Evolutionary conservation across 2,797 vertebrate species (phyloP).

Genomic region (Myotis daubentonii): DNA sequence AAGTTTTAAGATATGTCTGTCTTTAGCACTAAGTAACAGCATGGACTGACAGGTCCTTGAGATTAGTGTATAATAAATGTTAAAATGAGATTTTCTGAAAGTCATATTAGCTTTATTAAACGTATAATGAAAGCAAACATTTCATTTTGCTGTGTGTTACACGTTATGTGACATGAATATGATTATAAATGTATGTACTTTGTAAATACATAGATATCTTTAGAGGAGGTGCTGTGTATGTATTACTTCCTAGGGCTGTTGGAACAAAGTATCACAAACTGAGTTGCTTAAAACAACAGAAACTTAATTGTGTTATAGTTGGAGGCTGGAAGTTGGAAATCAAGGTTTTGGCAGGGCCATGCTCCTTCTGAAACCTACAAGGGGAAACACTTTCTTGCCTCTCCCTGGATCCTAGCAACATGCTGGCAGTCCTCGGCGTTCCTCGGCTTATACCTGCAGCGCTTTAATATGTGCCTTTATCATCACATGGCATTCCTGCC

Average conservation of each 20-base stretch:
- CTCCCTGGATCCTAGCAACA: background rate
- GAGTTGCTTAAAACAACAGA: background rate
- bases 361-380: background rate
- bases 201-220: background rate
- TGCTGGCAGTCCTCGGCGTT: background rate
- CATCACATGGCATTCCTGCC: background rate
- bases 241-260: background rate
- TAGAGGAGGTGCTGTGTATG: background rate
- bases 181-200: background rate
- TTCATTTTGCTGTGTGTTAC: background rate
- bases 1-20: background rate
- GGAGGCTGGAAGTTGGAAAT: background rate
- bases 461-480: too few relatives aligned
- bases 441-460: background rate
- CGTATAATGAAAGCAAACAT: background rate
- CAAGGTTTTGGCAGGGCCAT: background rate
- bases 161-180: background rate
- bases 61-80: background rate
- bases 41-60: background rate
- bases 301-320: background rate
- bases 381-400: background rate
- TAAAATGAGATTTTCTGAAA: background rate
- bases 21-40: background rate
- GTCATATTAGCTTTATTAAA: background rate
- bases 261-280: background rate